Evolutionary conservation across 2,888 invertebrate genomes (phyloP).

Genomic region (Amphiduros pacificus): DNA sequence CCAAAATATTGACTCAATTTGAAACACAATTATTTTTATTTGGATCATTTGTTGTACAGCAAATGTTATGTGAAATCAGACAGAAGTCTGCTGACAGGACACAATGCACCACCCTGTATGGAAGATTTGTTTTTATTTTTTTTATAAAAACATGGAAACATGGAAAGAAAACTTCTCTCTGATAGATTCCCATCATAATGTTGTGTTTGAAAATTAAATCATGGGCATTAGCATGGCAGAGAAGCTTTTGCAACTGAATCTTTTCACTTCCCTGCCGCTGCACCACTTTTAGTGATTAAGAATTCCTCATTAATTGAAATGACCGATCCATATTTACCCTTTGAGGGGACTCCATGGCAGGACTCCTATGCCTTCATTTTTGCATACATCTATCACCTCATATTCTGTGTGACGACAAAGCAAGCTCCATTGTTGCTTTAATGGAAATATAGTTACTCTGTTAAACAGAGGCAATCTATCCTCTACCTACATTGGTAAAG

Average conservation of each 20-base stretch:
- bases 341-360: slow-evolving; percentile 49
- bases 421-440: slow-evolving; percentile 47
- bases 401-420: slow-evolving; percentile 40
- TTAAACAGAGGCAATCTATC: too few relatives aligned
- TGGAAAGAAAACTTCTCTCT: not conserved
- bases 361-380: slow-evolving; percentile 42
- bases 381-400: slow-evolving; percentile 46
- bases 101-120: not conserved
- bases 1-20: too few relatives aligned
- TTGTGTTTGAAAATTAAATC: too few relatives aligned
- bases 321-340: slow-evolving; percentile 20
- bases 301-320: not conserved
- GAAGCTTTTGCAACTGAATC: too few relatives aligned
- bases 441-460: not conserved
- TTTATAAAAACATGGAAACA: not conserved
- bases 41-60: not conserved
- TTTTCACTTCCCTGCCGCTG: not conserved
- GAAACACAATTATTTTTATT: not conserved
- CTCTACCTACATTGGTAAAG: too few relatives aligned
- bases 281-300: not conserved
- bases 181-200: too few relatives aligned
- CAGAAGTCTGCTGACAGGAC: not conserved
- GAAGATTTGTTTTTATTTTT: not conserved
- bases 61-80: not conserved
- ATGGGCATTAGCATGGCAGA: too few relatives aligned